These are phyloP conservation scores for Cisticola juncidis DNA, from an alignment of 2,113 vertebrate species.

Conservation along the genomic window DNA sequence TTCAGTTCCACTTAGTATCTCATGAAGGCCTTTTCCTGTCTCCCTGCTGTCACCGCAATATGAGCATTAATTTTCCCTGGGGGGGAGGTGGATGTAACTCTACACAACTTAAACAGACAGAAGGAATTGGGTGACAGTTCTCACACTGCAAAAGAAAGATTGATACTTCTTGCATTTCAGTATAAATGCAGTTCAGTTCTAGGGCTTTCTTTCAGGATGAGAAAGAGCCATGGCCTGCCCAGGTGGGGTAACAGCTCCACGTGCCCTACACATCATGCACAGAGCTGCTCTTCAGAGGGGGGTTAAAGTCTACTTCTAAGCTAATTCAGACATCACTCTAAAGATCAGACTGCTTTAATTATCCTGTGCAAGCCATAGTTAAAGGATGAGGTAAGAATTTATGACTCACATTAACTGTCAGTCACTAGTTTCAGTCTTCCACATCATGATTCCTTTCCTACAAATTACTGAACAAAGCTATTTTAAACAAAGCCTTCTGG, in stretches of 20 bases:
- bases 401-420: constrained; percentile 44
- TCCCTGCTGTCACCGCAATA: neutral
- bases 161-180: neutral
- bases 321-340: constrained; percentile 42
- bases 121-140: neutral
- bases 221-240: neutral
- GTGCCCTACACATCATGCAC: neutral
- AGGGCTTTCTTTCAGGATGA: neutral
- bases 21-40: neutral
- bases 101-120: neutral
- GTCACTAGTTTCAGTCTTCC: constrained; percentile 31
- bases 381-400: constrained; percentile 58
- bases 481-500: neutral
- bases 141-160: neutral
- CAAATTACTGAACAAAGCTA: neutral
- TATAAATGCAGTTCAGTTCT: neutral
- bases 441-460: neutral
- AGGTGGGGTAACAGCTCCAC: neutral
- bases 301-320: neutral
- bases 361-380: constrained; percentile 29
- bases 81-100: neutral
- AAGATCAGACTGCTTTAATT: constrained; percentile 66
- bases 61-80: neutral
- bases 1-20: neutral
- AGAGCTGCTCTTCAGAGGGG: constrained; percentile 8